These are phyloP conservation scores for Percopsis omiscomaycus DNA, from an alignment of 2,797 vertebrate genomes.

Conservation along the genomic window DNA sequence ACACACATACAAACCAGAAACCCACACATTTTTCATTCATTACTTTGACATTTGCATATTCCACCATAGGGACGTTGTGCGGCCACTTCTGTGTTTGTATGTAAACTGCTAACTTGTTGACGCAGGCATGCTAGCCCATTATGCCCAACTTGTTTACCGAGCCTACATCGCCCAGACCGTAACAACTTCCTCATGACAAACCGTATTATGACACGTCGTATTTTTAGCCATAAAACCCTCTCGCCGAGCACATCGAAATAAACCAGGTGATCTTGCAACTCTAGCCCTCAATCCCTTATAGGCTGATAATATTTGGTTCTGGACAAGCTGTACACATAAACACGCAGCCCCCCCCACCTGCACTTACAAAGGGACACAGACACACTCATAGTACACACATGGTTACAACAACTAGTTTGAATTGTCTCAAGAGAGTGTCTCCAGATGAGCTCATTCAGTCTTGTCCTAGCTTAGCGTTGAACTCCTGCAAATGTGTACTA, in stretches of 20 bases:
- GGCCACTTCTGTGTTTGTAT: constrained; percentile 13
- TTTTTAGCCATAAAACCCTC: constrained; percentile 50
- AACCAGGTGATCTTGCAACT: constrained; percentile 53
- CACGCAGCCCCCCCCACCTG: constrained; percentile 2
- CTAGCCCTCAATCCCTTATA: constrained; percentile 35
- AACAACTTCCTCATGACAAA: constrained; percentile 59
- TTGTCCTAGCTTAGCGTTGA: constrained; percentile 31
- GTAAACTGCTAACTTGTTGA: constrained; percentile 29
- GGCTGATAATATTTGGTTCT: constrained; percentile 44
- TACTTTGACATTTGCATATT: constrained; percentile 9
- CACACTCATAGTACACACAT: background rate
- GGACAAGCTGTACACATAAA: constrained; percentile 28
- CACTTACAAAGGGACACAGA: constrained; percentile 6
- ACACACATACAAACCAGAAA: constrained; percentile 22
- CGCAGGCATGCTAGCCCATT: constrained; percentile 33
- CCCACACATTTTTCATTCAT: constrained; percentile 8
- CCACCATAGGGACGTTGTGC: constrained; percentile 22
- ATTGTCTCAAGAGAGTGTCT: background rate
- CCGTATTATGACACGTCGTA: constrained; percentile 52
- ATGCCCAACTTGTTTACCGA: constrained; percentile 46
- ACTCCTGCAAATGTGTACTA: constrained; percentile 30
- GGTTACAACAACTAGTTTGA: constrained; percentile 20
- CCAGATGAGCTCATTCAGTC: constrained; percentile 18
- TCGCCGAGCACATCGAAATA: constrained; percentile 45
- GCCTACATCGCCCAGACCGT: constrained; percentile 48